phyloP scores from a whole-genome alignment of 2,113 vertebrate genomes.

The Ictidomys tridecemlineatus region DNA sequence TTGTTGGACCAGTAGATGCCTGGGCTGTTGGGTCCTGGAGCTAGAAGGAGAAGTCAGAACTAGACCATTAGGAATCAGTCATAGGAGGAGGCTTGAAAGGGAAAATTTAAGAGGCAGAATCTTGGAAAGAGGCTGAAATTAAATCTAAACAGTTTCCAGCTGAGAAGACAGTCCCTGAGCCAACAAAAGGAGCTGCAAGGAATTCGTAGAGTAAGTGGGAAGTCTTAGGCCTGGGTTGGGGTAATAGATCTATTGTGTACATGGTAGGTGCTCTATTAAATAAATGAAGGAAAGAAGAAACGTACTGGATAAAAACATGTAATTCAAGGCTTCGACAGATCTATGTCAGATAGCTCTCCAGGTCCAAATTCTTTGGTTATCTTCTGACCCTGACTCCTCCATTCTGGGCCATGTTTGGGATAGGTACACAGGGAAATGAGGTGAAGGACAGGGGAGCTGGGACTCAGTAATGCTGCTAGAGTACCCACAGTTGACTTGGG shows the following conservation, averaged over 20 bases:
- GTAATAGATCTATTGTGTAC: not conserved
- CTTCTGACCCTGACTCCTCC: not conserved
- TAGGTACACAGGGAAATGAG: not conserved
- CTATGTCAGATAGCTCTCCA: not conserved
- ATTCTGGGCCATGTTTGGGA: not conserved
- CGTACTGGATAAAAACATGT: not conserved
- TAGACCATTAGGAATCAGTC: not conserved
- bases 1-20: not conserved
- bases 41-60: not conserved
- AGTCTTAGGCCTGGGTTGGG: not conserved
- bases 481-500: not conserved
- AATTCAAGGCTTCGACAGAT: not conserved
- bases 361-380: slow-evolving; percentile 1
- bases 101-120: not conserved
- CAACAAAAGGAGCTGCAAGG: not conserved
- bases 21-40: not conserved
- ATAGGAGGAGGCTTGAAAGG: not conserved
- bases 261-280: not conserved
- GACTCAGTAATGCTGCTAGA: not conserved
- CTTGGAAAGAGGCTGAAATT: slow-evolving; percentile 25
- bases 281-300: not conserved
- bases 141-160: not conserved
- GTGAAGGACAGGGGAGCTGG: not conserved
- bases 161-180: not conserved
- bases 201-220: not conserved